A percentile compares a stretch with the other conserved stretches of the same genome.
Conservation (phyloP, 2,888 invertebrate species). For the Chorisops tibialis region DNA sequence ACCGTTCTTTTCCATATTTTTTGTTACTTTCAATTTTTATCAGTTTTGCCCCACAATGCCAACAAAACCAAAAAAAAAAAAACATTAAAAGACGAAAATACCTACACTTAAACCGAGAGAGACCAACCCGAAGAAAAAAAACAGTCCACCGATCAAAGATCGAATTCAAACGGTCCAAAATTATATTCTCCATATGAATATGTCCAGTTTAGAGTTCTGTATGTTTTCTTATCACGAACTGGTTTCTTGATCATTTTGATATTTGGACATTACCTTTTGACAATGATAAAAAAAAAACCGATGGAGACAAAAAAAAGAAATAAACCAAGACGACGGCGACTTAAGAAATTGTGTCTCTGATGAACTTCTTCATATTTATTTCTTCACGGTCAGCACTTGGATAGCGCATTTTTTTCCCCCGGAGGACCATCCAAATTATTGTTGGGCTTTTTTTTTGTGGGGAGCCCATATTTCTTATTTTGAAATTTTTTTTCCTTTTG, state of each 20-base stretch:
- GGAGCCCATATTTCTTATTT: no score
- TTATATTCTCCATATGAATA: constrained; percentile 13
- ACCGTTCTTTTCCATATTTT: no score
- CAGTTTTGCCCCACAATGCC: no score
- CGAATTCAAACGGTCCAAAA: constrained; percentile 9
- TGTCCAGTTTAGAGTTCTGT: constrained; percentile 16
- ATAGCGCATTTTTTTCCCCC: no score
- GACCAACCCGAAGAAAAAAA: no score
- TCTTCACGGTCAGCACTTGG: constrained; percentile 15
- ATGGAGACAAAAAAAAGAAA: neutral
- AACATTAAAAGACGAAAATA: no score
- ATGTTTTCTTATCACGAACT: constrained; percentile 22
- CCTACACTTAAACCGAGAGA: no score
- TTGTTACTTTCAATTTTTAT: no score
- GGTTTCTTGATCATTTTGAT: constrained; percentile 20
- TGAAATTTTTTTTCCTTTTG: no score
- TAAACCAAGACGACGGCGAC: neutral
- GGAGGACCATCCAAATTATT: no score
- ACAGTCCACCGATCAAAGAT: constrained; percentile 6
- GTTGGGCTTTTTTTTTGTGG: no score
- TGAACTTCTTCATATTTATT: constrained; percentile 23
- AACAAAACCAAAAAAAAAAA: no score
- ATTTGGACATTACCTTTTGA: constrained; percentile 22
- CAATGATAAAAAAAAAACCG: neutral
- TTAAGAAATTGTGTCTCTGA: constrained; percentile 20